Conservation (phyloP, 2,797 vertebrate genomes). For the Amphiprion clarkii region DNA sequence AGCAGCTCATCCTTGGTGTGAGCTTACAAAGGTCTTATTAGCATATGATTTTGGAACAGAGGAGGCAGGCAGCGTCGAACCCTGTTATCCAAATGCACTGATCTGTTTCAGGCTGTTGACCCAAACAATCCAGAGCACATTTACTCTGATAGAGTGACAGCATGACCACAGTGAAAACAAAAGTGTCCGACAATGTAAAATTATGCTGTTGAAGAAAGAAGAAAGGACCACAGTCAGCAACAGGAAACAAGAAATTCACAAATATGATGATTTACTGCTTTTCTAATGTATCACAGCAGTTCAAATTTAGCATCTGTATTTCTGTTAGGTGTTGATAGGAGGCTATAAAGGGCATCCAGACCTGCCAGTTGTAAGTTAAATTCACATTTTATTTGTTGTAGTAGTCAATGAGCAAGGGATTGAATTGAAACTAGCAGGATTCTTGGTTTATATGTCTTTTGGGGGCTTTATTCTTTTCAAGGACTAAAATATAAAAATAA, state of each 20-base stretch:
- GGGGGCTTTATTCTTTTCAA: slow-evolving; percentile 1
- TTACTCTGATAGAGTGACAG: slow-evolving; percentile 40
- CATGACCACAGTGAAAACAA: not conserved
- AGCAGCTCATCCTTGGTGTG: slow-evolving; percentile 40
- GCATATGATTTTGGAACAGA: slow-evolving; percentile 55
- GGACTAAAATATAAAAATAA: too few relatives aligned
- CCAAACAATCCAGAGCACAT: slow-evolving; percentile 60
- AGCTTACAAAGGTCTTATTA: slow-evolving; percentile 71
- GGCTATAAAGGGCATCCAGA: too few relatives aligned
- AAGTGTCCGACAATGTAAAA: slow-evolving; percentile 12
- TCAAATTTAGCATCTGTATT: not conserved
- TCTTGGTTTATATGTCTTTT: slow-evolving; percentile 23
- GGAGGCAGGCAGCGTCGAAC: slow-evolving; percentile 36
- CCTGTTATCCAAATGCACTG: slow-evolving; percentile 66
- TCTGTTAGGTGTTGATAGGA: too few relatives aligned
- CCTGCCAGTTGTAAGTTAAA: too few relatives aligned
- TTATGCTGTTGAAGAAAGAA: not conserved
- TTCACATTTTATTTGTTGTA: not conserved
- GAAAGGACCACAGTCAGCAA: not conserved
- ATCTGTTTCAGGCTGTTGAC: slow-evolving; percentile 67
- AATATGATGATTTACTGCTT: not conserved
- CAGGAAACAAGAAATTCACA: slow-evolving; percentile 1
- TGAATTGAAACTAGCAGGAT: not conserved
- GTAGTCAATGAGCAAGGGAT: not conserved
- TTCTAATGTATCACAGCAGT: not conserved